Conservation (phyloP, 2,113 vertebrate genomes). For the Rhinichthys klamathensis region DNA sequence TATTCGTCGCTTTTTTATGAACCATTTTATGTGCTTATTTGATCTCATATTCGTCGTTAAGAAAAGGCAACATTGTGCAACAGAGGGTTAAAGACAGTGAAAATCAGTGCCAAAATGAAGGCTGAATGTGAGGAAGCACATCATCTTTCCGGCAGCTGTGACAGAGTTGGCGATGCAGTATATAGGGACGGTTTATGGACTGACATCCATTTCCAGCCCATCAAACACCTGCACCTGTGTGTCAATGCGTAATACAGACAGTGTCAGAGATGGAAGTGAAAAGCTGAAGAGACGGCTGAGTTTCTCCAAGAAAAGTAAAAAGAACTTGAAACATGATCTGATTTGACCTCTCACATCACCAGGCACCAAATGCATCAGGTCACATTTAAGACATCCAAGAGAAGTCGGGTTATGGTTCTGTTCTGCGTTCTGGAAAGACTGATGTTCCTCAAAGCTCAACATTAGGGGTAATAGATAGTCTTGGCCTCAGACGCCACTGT, state of each 20-base stretch:
- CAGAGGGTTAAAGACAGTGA: background rate
- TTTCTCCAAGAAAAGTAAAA: conserved; percentile 20
- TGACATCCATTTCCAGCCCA: conserved; percentile 35
- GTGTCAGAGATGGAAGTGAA: background rate
- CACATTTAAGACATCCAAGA: background rate
- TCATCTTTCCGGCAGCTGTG: conserved; percentile 2
- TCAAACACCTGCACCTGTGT: conserved; percentile 18
- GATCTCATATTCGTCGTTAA: background rate
- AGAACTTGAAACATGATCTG: background rate
- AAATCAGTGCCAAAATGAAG: background rate
- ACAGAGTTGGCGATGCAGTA: conserved; percentile 12
- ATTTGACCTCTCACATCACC: conserved; percentile 19
- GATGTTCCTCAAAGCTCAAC: background rate
- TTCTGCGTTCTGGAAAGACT: background rate
- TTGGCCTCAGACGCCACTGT: background rate
- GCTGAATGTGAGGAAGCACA: conserved; percentile 16
- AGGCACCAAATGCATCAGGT: background rate
- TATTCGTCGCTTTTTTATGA: background rate
- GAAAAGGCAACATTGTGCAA: background rate
- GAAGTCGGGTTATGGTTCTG: background rate
- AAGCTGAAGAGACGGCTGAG: background rate
- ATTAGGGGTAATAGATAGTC: conserved; percentile 15
- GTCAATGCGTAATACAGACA: background rate
- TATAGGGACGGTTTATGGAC: conserved; percentile 14
- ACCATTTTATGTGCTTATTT: background rate